A percentile compares a stretch with the other conserved stretches of the same genome.
Conservation (phyloP, 64 coral and sea anemone genomes). For the Montipora sp. region DNA sequence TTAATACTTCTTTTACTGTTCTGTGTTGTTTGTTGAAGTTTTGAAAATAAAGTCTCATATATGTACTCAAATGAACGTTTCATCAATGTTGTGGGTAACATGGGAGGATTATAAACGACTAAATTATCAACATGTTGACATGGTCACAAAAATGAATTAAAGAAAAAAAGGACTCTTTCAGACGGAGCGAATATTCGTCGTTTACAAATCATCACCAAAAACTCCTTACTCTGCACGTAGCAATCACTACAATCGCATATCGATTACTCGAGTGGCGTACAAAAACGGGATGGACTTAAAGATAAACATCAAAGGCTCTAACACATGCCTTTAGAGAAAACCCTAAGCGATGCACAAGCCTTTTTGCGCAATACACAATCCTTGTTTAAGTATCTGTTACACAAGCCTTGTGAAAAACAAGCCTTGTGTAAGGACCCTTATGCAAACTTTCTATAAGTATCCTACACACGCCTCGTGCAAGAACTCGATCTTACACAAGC, state of each 20-base stretch:
- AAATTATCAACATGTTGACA: not conserved
- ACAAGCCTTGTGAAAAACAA: not conserved
- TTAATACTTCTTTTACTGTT: not conserved
- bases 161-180: not conserved
- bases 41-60: slow-evolving; percentile 2
- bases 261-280: not conserved
- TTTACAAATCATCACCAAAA: not conserved
- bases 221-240: not conserved
- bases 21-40: not conserved
- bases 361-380: not conserved
- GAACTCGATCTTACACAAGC: not conserved
- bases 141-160: not conserved
- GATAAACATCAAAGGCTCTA: not conserved
- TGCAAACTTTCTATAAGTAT: not conserved
- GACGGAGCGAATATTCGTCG: not conserved
- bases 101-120: not conserved
- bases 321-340: not conserved
- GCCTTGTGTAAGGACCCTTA: not conserved
- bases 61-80: not conserved
- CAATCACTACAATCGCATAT: slow-evolving; percentile 19
- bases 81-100: not conserved
- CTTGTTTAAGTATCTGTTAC: not conserved
- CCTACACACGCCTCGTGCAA: not conserved
- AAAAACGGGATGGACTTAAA: not conserved
- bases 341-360: not conserved